Evolutionary conservation across 2,797 vertebrate species (phyloP).

Genomic region (Ctenopoma multispine): DNA sequence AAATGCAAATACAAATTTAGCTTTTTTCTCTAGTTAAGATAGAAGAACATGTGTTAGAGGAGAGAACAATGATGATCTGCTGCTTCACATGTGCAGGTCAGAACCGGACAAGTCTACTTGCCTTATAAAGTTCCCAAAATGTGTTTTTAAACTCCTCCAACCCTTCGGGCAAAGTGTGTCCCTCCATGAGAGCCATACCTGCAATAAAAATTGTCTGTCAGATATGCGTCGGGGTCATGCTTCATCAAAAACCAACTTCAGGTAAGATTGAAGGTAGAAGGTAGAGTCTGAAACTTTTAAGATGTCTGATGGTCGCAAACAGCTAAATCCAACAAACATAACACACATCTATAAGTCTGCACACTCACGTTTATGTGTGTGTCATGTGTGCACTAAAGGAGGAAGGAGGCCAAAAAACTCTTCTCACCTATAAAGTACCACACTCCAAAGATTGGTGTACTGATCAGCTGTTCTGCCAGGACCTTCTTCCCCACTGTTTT

Average conservation of each 20-base stretch:
- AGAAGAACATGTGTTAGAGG: neutral
- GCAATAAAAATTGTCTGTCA: slow-evolving; percentile 52
- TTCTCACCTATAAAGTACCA: slow-evolving; percentile 94
- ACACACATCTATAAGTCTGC: too few species aligned
- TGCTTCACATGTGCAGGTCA: neutral
- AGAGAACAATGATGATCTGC: neutral
- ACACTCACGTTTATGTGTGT: too few species aligned
- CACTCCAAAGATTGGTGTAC: slow-evolving; percentile 86
- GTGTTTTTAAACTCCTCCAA: slow-evolving; percentile 88
- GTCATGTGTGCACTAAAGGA: too few species aligned
- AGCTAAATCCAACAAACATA: slow-evolving; percentile 2
- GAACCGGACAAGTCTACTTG: slow-evolving; percentile 51
- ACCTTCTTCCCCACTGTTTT: slow-evolving; percentile 88
- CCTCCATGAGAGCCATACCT: slow-evolving; percentile 91
- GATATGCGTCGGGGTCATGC: slow-evolving; percentile 26
- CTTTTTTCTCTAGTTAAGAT: neutral
- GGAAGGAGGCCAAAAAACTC: neutral
- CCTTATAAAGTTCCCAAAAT: slow-evolving; percentile 97
- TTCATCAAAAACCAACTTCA: too few species aligned
- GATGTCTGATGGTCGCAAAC: too few species aligned
- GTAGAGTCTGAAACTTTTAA: too few species aligned
- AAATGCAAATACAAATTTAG: too few species aligned
- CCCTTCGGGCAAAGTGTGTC: slow-evolving; percentile 82
- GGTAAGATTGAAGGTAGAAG: too few species aligned
- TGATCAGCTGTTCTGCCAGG: slow-evolving; percentile 89